phyloP scores from a whole-genome alignment of 1,140 invertebrate species.

The Rhopalosiphum maidis region DNA sequence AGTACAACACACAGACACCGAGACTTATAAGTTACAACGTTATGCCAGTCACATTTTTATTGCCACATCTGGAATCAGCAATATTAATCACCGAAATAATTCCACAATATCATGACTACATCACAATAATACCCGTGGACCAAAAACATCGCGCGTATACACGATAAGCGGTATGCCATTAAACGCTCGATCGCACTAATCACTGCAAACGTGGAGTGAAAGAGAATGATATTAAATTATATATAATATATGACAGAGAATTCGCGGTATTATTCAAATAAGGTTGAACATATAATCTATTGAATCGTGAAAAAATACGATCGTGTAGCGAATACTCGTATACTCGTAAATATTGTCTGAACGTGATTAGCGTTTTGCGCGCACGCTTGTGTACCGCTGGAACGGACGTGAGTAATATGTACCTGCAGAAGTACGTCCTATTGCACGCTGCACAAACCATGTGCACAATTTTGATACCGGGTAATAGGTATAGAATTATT shows the following conservation, averaged over 20 bases:
- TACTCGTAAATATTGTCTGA: neutral
- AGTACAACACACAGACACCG: no score
- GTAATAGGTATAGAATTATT: neutral
- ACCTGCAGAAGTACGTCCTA: neutral
- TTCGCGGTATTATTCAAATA: neutral
- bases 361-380: neutral
- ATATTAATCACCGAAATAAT: neutral
- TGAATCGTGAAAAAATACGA: neutral
- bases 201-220: neutral
- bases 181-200: neutral
- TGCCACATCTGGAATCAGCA: neutral
- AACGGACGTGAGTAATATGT: neutral
- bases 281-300: neutral
- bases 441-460: neutral
- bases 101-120: neutral
- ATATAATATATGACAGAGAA: neutral
- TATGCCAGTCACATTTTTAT: neutral
- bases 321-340: neutral
- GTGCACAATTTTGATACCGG: neutral
- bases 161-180: neutral
- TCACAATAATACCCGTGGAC: neutral
- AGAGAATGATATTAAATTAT: neutral
- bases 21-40: no score
- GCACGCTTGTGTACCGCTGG: neutral
- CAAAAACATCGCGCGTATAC: neutral